Conservation (phyloP, 2,797 vertebrate genomes). For the Erpetoichthys calabaricus region DNA sequence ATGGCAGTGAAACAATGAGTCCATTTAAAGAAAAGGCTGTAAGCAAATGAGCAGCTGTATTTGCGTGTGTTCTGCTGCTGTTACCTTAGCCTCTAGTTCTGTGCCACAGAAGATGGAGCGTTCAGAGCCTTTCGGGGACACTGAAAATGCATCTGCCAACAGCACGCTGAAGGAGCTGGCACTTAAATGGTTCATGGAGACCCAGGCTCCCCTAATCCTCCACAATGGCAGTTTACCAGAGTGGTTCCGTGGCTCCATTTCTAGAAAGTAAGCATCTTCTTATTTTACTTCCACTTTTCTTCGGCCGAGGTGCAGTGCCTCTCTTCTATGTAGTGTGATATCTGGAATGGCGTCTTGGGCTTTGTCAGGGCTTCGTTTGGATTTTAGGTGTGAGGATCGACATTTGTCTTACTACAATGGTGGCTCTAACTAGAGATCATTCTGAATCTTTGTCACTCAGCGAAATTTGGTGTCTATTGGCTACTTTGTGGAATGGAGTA, state of each 20-base stretch:
- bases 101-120: conserved; percentile 39
- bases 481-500: too few relatives aligned
- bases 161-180: conserved; percentile 45
- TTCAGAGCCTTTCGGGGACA: conserved; percentile 9
- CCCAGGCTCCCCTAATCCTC: conserved; percentile 50
- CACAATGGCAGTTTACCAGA: conserved; percentile 55
- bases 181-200: conserved; percentile 62
- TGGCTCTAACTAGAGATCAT: too few relatives aligned
- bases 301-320: too few relatives aligned
- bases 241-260: conserved; percentile 74
- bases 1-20: too few relatives aligned
- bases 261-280: conserved; percentile 56
- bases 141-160: conserved; percentile 2
- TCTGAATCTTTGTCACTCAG: too few relatives aligned
- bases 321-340: too few relatives aligned
- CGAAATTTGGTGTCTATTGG: too few relatives aligned
- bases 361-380: too few relatives aligned
- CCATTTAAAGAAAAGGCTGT: not conserved
- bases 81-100: conserved; percentile 7
- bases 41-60: conserved; percentile 1
- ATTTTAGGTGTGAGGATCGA: too few relatives aligned
- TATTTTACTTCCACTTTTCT: too few relatives aligned
- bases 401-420: too few relatives aligned
- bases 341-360: too few relatives aligned
- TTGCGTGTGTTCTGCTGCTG: not conserved